Percentiles rank a stretch among this genome's conserved stretches.
Evolutionary conservation across 2,888 invertebrate genomes (phyloP).

Genomic region (Leucophora obtusa): DNA sequence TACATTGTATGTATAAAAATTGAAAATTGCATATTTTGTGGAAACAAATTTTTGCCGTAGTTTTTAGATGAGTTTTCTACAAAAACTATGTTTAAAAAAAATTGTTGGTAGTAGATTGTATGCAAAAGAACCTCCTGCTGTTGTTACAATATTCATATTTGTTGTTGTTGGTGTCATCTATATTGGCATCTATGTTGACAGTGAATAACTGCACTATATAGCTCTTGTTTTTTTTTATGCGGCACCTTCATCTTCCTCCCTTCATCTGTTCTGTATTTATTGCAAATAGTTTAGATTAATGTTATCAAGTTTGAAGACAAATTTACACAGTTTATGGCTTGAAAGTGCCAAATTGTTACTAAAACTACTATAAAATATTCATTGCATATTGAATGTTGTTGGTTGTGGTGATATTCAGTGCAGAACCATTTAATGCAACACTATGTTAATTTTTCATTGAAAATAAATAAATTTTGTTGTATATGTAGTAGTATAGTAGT

Average conservation of each 20-base stretch:
- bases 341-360: slow-evolving; percentile 62
- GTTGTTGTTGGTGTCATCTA: slow-evolving; percentile 39
- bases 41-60: slow-evolving; percentile 21
- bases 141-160: slow-evolving; percentile 26
- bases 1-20: slow-evolving; percentile 12
- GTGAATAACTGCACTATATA: slow-evolving; percentile 46
- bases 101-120: slow-evolving; percentile 21
- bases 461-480: slow-evolving; percentile 45
- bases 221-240: background rate
- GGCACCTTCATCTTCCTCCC: background rate
- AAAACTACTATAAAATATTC: slow-evolving; percentile 50
- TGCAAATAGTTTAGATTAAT: slow-evolving; percentile 63
- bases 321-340: slow-evolving; percentile 62
- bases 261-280: slow-evolving; percentile 42
- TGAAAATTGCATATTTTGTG: slow-evolving; percentile 18
- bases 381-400: slow-evolving; percentile 36
- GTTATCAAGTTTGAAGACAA: slow-evolving; percentile 62
- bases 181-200: slow-evolving; percentile 56
- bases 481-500: background rate
- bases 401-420: slow-evolving; percentile 48
- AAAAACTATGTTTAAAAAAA: slow-evolving; percentile 25
- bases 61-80: slow-evolving; percentile 19
- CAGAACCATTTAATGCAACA: slow-evolving; percentile 43
- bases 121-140: slow-evolving; percentile 23
- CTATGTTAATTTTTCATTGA: slow-evolving; percentile 49